Conservation (phyloP, 2,888 invertebrate genomes). For the Acleris laterana region DNA sequence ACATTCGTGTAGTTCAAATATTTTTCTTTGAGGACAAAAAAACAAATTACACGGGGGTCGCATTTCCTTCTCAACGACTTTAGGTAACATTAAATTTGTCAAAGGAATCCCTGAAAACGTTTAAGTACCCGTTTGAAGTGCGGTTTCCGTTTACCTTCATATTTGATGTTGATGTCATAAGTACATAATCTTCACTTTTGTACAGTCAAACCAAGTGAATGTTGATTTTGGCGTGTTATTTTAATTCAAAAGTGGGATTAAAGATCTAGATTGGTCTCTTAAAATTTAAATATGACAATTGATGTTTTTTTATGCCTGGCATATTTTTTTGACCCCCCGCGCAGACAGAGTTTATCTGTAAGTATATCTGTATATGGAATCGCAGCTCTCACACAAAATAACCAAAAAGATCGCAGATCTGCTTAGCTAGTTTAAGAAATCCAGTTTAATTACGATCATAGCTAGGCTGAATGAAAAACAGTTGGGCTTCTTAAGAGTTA, state of each 20-base stretch:
- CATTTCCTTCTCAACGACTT: constrained; percentile 31
- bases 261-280: background rate
- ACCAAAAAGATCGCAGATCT: too few species aligned
- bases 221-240: background rate
- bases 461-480: too few species aligned
- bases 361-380: too few species aligned
- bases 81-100: constrained; percentile 36
- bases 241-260: background rate
- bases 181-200: background rate
- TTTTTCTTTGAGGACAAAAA: constrained; percentile 26
- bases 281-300: too few species aligned
- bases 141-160: constrained; percentile 5
- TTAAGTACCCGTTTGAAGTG: constrained; percentile 36
- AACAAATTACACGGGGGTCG: constrained; percentile 34
- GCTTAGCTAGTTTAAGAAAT: too few species aligned
- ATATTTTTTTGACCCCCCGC: too few species aligned
- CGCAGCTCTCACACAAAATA: too few species aligned
- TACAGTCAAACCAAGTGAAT: background rate
- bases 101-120: constrained; percentile 37
- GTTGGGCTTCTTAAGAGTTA: too few species aligned
- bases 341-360: too few species aligned
- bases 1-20: constrained; percentile 10
- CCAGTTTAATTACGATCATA: too few species aligned
- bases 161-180: background rate
- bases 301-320: too few species aligned